Conservation (phyloP, 2,888 invertebrate species). For the Agriopis aurantiaria region DNA sequence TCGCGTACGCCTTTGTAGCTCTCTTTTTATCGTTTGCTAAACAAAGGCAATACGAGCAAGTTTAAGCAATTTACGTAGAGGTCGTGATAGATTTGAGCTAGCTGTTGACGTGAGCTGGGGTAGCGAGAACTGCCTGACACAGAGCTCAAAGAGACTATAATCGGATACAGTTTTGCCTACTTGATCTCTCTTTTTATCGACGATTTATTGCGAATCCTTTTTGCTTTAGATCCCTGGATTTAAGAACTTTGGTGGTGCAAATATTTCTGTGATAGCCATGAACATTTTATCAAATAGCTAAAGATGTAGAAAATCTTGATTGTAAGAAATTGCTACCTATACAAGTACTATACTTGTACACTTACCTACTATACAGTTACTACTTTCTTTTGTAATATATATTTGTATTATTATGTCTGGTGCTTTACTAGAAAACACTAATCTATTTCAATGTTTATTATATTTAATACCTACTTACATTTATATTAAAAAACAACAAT, state of each 20-base stretch:
- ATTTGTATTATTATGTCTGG: no score
- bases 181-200: slow-evolving; percentile 59
- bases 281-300: neutral
- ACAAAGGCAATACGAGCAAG: slow-evolving; percentile 46
- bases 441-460: no score
- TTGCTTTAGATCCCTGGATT: slow-evolving; percentile 29
- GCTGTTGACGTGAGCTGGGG: slow-evolving; percentile 41
- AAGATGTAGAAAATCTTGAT: neutral
- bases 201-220: slow-evolving; percentile 54
- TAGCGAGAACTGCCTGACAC: slow-evolving; percentile 36
- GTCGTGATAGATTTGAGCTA: slow-evolving; percentile 51
- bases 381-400: no score
- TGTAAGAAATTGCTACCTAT: no score
- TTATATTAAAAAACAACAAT: no score
- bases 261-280: neutral
- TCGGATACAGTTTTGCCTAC: slow-evolving; percentile 54
- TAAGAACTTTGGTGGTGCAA: slow-evolving; percentile 3
- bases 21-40: slow-evolving; percentile 41
- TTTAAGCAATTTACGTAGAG: slow-evolving; percentile 48
- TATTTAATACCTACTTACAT: no score
- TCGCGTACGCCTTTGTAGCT: slow-evolving; percentile 37
- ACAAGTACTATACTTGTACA: no score
- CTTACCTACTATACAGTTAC: no score
- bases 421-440: no score
- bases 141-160: slow-evolving; percentile 50